Conservation (phyloP, 2,113 vertebrate species). For the Cisticola juncidis region DNA sequence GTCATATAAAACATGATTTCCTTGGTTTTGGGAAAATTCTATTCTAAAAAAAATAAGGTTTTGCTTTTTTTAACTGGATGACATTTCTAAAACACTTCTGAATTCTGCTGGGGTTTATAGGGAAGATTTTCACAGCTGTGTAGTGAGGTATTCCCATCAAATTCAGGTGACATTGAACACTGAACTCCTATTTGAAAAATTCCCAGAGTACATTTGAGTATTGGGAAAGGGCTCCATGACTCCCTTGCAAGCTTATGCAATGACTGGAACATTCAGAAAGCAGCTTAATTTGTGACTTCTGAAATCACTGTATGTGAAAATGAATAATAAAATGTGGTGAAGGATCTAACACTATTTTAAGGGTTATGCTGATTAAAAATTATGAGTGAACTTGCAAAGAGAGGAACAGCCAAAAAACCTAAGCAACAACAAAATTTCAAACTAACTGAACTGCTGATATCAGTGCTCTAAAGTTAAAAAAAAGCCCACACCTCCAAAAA, state of each 20-base stretch:
- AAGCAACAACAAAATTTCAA: background rate
- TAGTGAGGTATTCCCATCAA: background rate
- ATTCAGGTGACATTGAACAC: background rate
- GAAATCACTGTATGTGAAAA: background rate
- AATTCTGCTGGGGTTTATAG: background rate
- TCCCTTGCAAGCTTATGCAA: background rate
- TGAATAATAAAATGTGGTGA: background rate
- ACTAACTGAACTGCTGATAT: background rate
- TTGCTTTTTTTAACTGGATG: background rate
- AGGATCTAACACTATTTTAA: background rate
- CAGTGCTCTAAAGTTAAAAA: background rate
- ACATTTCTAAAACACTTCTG: background rate
- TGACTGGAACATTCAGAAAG: background rate
- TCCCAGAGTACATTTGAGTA: background rate
- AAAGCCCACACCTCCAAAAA: rapidly evolving
- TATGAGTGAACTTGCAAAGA: background rate
- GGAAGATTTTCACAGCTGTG: background rate
- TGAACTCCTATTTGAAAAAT: background rate
- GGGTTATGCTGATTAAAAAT: background rate
- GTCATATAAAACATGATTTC: background rate
- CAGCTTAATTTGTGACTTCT: background rate
- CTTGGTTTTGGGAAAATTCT: background rate
- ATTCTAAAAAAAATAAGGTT: background rate
- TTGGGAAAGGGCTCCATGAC: background rate
- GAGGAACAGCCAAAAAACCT: background rate